Conservation (phyloP, 2,888 invertebrate genomes). For the Ophraella communa region DNA sequence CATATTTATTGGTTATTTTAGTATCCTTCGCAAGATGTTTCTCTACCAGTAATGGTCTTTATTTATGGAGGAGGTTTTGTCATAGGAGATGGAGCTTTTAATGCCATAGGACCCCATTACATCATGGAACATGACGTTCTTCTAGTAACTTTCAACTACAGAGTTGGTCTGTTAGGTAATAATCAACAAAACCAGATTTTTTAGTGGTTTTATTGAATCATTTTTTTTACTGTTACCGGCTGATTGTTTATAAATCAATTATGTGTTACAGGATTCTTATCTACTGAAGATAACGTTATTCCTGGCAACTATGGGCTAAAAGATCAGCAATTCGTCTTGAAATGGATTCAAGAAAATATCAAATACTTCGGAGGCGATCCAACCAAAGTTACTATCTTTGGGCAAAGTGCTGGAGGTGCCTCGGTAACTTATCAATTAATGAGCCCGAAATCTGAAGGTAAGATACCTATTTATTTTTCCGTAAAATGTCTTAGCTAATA, state of each 20-base stretch:
- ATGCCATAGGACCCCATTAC: slow-evolving; percentile 51
- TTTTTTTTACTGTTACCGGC: not conserved
- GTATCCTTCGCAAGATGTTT: slow-evolving; percentile 9
- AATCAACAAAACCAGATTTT: not conserved
- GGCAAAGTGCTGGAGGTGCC: slow-evolving; percentile 24
- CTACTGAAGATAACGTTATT: slow-evolving; percentile 33
- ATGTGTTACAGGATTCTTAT: slow-evolving; percentile 37
- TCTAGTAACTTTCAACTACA: slow-evolving; percentile 45
- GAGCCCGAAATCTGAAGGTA: slow-evolving; percentile 21
- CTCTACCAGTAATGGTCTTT: slow-evolving; percentile 55
- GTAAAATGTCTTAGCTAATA: not conserved
- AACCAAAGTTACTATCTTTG: slow-evolving; percentile 23
- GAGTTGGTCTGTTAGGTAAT: slow-evolving; percentile 44
- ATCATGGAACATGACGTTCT: slow-evolving; percentile 52
- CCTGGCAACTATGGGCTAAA: slow-evolving; percentile 42
- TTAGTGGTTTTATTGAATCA: not conserved
- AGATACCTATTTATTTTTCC: not conserved
- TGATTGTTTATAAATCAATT: no score
- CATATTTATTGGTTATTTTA: not conserved
- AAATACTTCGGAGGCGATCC: slow-evolving; percentile 31
- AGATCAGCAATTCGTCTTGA: slow-evolving; percentile 38
- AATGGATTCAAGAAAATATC: slow-evolving; percentile 32
- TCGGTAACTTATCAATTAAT: slow-evolving; percentile 25
- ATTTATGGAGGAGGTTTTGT: slow-evolving; percentile 58
- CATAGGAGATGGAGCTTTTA: slow-evolving; percentile 46